Evolutionary conservation across 1,140 invertebrate genomes (phyloP).

Genomic region (Pseudachorutes palmiensis): DNA sequence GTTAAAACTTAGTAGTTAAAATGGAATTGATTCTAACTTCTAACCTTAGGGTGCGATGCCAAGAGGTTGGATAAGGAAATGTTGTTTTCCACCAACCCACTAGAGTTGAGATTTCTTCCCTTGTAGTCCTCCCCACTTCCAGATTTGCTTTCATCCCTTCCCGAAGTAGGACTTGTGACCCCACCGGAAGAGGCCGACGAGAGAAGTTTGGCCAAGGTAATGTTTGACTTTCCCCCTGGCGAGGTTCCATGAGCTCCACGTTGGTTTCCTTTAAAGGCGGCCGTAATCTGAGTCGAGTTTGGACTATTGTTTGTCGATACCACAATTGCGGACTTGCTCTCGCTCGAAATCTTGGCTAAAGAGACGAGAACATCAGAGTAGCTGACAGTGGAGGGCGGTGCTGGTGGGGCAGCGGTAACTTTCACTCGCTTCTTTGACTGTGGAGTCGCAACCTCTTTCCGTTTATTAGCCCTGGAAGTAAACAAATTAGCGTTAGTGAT

Average conservation of each 20-base stretch:
- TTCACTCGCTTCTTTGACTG: not conserved
- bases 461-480: not conserved
- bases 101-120: conserved; percentile 7
- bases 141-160: not conserved
- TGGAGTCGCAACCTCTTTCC: not conserved
- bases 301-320: conserved; percentile 13
- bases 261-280: not conserved
- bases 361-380: conserved; percentile 59
- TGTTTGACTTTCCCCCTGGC: not conserved
- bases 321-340: not conserved
- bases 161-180: not conserved
- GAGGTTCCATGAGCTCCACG: not conserved
- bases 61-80: conserved; percentile 52
- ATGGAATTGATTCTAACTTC: not conserved
- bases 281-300: not conserved
- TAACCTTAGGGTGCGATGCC: conserved; percentile 53
- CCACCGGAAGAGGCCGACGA: conserved; percentile 4
- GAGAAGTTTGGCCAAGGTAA: conserved; percentile 30
- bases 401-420: not conserved
- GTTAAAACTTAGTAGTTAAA: not conserved
- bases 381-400: conserved; percentile 11
- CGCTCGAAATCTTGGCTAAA: conserved; percentile 56
- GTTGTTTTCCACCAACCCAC: conserved; percentile 7
- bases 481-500: not conserved
- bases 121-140: not conserved